These are phyloP conservation scores for Gadopsis bispinosus DNA, from an alignment of 2,797 vertebrate species.

Conservation along the genomic window DNA sequence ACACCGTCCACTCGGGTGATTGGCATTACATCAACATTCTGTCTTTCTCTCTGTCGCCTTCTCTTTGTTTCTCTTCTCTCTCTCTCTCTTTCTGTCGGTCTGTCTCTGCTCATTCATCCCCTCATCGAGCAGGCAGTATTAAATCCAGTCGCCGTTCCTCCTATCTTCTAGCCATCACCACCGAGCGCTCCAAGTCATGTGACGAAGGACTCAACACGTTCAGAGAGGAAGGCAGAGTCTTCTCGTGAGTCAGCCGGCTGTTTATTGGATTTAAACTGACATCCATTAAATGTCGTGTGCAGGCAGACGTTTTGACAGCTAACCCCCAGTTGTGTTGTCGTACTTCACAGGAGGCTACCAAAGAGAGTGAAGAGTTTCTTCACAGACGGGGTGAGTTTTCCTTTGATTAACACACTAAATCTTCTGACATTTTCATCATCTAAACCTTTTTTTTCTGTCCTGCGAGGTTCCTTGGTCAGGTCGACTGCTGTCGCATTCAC, in stretches of 20 bases:
- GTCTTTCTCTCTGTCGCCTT: slow-evolving; percentile 38
- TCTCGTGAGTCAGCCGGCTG: slow-evolving; percentile 85
- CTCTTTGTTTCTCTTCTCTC: slow-evolving; percentile 29
- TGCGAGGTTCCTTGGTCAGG: neutral
- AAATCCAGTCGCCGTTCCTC: slow-evolving; percentile 96
- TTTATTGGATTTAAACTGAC: neutral
- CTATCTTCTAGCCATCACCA: slow-evolving; percentile 96
- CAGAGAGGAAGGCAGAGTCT: slow-evolving; percentile 90
- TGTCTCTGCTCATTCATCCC: slow-evolving; percentile 54
- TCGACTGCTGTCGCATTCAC: neutral
- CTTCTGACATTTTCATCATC: neutral
- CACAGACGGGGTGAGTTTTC: slow-evolving; percentile 91
- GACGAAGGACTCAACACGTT: slow-evolving; percentile 96
- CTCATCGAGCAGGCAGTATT: slow-evolving; percentile 89
- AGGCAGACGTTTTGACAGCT: neutral
- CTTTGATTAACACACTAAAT: neutral
- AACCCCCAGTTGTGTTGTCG: slow-evolving; percentile 23
- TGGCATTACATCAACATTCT: slow-evolving; percentile 79
- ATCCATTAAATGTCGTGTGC: neutral
- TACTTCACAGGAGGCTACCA: slow-evolving; percentile 88
- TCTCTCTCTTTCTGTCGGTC: slow-evolving; percentile 32
- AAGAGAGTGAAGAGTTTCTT: slow-evolving; percentile 97
- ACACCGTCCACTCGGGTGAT: slow-evolving; percentile 65
- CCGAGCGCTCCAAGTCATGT: slow-evolving; percentile 97
- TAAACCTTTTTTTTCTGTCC: neutral